phyloP scores from a whole-genome alignment of 2,797 vertebrate species.

The Clarias platycephalus region DNA sequence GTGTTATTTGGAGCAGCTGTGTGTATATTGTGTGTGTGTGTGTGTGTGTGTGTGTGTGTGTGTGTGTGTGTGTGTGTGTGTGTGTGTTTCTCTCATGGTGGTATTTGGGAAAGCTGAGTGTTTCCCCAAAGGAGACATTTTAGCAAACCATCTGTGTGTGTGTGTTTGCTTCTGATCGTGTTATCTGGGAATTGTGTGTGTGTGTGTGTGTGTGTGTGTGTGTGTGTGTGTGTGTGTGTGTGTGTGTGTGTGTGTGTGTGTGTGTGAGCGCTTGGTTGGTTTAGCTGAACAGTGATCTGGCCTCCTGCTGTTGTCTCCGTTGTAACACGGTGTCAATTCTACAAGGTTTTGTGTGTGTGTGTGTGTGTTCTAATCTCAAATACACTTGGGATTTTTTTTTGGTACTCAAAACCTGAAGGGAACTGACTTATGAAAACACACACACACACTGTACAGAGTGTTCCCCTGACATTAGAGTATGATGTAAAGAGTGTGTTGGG shows the following conservation, averaged over 20 bases:
- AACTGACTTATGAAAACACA: not conserved
- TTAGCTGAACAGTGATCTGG: slow-evolving; percentile 38
- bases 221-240: slow-evolving; percentile 18
- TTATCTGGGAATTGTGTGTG: slow-evolving; percentile 10
- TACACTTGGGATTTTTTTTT: not conserved
- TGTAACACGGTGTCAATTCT: slow-evolving; percentile 18
- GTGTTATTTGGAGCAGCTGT: slow-evolving; percentile 32
- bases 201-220: slow-evolving; percentile 4
- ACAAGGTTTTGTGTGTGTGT: slow-evolving; percentile 17
- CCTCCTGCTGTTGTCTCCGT: slow-evolving; percentile 21
- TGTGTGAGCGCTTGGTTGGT: not conserved
- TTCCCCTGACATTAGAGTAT: not conserved
- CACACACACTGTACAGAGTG: not conserved
- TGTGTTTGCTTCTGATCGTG: slow-evolving; percentile 28
- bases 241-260: not conserved
- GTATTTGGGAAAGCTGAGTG: slow-evolving; percentile 33
- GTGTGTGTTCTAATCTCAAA: slow-evolving; percentile 2
- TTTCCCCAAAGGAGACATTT: slow-evolving; percentile 23
- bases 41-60: slow-evolving; percentile 24
- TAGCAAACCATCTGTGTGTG: slow-evolving; percentile 6
- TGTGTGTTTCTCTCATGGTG: slow-evolving; percentile 16
- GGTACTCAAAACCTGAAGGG: not conserved
- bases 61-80: slow-evolving; percentile 23
- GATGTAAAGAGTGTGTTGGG: not conserved
- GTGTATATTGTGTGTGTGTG: slow-evolving; percentile 23